Base-by-base conservation (phyloP, 2,113 vertebrate genomes). In the Empidonax traillii region DNA sequence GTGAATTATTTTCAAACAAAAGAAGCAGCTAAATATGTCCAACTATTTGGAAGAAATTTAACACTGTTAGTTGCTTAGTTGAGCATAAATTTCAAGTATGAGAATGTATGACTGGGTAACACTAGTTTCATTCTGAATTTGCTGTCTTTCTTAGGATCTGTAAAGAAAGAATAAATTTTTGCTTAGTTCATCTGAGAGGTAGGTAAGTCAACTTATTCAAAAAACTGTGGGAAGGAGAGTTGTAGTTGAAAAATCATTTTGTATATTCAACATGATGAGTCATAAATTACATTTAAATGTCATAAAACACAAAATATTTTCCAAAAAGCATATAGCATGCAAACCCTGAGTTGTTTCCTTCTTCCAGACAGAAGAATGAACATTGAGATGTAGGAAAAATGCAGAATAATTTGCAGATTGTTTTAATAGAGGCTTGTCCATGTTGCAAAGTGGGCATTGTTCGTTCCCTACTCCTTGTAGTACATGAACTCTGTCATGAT, bases 1-100 rank as follows among this genome's bases (percentile, higher is more conserved):
- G 83, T 39, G 85, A 92, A 77, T 94, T 95, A 96, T 97, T 96
- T 96, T 93, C 90, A 96, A 95, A 94, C 88, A 93, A 94, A 94
- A 95, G 90, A 85, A 92, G 86, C 79, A 84, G 79, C 88, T 93
- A 96, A 95, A 92, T 94, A 93, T 78, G 88, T 89, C 90, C 85
- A 94, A 89, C 79, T 92, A 73, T 90, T 94, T 92, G 83, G 82
- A 93, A 93, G 75, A 88, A 86, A 93, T 92, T 76, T 92, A 92
- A 93, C 59, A 62, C 43, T 86, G 88, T 88, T 97, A 63, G 76
- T 77, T 86, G 94, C 76, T 92, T 88, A 74, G 83, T 63, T 90
- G 76, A 93, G 89, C 92, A 77, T n/a, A 71, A 85, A 89, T 90
- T 90, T 84, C 58, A 58, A 77, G 56, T 55, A 52, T 58, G 84